A percentile compares a stretch with the other conserved stretches of the same genome.
phyloP scores from a whole-genome alignment of 2,888 invertebrate genomes.

The Drosophila nr. fundita region DNA sequence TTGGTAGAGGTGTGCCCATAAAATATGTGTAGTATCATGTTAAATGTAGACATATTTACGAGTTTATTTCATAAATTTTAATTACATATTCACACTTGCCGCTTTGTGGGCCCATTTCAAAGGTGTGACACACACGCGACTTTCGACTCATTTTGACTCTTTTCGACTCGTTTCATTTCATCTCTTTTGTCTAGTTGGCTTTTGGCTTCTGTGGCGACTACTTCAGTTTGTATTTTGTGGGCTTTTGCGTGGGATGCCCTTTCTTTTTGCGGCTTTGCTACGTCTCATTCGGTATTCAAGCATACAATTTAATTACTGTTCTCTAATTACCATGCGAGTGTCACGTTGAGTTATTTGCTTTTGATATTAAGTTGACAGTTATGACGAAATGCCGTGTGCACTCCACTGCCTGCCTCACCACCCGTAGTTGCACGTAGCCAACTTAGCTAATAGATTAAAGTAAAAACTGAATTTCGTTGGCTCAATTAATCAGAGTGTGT shows the following conservation, averaged over 20 bases:
- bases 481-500: constrained; percentile 6
- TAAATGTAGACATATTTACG: constrained; percentile 37
- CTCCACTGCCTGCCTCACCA: constrained; percentile 17
- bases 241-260: constrained; percentile 37
- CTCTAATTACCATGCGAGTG: constrained; percentile 71
- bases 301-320: constrained; percentile 67
- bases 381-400: constrained; percentile 62
- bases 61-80: constrained; percentile 76
- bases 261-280: constrained; percentile 43
- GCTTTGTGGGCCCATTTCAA: constrained; percentile 36
- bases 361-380: constrained; percentile 75
- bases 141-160: constrained; percentile 33
- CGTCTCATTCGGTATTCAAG: constrained; percentile 23
- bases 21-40: constrained; percentile 29
- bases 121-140: constrained; percentile 64
- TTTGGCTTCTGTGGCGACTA: constrained; percentile 39
- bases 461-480: not conserved
- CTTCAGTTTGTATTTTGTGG: constrained; percentile 30
- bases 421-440: not conserved
- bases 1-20: constrained; percentile 39
- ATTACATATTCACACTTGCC: constrained; percentile 75
- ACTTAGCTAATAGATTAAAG: constrained; percentile 3
- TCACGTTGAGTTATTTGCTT: constrained; percentile 67
- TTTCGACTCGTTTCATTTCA: constrained; percentile 20
- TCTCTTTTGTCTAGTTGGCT: constrained; percentile 31